Base-by-base conservation (phyloP, 2,797 vertebrate genomes). In the Zalophus californianus region DNA sequence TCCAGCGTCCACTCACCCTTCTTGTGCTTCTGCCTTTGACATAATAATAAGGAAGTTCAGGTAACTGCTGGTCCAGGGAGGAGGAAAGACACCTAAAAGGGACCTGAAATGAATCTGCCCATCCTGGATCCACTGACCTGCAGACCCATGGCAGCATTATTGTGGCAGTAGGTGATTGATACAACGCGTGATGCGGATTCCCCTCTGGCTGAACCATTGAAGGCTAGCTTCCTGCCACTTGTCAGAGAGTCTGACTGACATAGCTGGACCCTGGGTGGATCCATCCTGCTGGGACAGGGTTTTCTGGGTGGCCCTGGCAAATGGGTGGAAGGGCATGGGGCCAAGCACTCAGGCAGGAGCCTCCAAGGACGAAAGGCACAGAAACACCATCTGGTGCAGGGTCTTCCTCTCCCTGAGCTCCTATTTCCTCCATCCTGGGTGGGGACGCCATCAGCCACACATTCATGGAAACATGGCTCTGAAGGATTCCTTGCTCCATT, bases 241-340 rank as follows among this genome's bases (percentile, higher is more conserved):
- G 85, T 77, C 60, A 41, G n/a, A 3, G 56, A 54, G n/a, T 52
- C 82, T 86, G 58, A 52, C 1, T 29, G 60, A n/a, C 60, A 15
- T 25, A 2, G 50, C 32, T 27, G 48, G 2, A 1, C 41, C 78
- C 82, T 50, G 0, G 12, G 23, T n/a, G 70, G 11, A 5, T 54
- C 44, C 20, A 2, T 72, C 54, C 87, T 66, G 11, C 41, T 11
- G 15, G 50, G 62, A 66, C 54, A 15, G 77, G 84, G 27, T 35
- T 52, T 93, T 29, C 78, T 75, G 23, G 21, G 77, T 25, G 21
- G 41, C 44, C 60, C n/a, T 79, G 44, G 7, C 50, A 27, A n/a
- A 82, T 27, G 60, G 20, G 25, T 6, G 60, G 38, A 83, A 54
- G 38, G 5, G 25, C 0, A 0, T 4, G 16, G 1, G 2, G 10